phyloP scores from a whole-genome alignment of 2,797 vertebrate species.

The Sebastes matsubarae region DNA sequence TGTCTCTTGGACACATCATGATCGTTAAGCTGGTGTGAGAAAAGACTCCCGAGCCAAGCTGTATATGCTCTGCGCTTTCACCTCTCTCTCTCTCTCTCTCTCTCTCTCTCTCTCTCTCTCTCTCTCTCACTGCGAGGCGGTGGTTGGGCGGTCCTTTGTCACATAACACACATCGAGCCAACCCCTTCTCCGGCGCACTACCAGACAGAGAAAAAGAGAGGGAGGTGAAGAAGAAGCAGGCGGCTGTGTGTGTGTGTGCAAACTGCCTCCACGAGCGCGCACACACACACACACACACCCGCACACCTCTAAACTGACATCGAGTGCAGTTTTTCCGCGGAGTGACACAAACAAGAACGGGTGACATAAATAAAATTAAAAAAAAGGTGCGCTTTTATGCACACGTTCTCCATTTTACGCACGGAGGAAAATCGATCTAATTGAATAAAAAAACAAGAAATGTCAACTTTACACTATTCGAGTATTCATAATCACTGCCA shows the following conservation, averaged over 20 bases:
- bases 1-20: conserved; percentile 57
- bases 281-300: conserved; percentile 31
- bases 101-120: conserved; percentile 33
- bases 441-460: background rate
- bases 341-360: conserved; percentile 38
- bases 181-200: conserved; percentile 22
- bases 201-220: conserved; percentile 37
- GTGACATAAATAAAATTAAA: background rate
- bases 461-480: background rate
- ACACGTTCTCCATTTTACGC: conserved; percentile 14
- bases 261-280: conserved; percentile 15
- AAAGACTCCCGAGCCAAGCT: conserved; percentile 55
- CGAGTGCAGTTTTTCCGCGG: conserved; percentile 26
- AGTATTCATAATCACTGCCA: background rate
- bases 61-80: conserved; percentile 30
- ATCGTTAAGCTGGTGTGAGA: conserved; percentile 69
- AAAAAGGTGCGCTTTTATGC: conserved; percentile 4
- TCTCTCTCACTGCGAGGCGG: conserved; percentile 61
- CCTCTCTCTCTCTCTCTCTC: conserved; percentile 32
- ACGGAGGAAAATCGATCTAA: background rate
- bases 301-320: conserved; percentile 30
- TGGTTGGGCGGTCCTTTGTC: conserved; percentile 80
- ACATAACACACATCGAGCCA: conserved; percentile 66
- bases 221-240: conserved; percentile 10
- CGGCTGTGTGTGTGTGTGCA: conserved; percentile 25